These are phyloP conservation scores for Hirundo rustica DNA, from an alignment of 2,797 vertebrate genomes.

Conservation along the genomic window DNA sequence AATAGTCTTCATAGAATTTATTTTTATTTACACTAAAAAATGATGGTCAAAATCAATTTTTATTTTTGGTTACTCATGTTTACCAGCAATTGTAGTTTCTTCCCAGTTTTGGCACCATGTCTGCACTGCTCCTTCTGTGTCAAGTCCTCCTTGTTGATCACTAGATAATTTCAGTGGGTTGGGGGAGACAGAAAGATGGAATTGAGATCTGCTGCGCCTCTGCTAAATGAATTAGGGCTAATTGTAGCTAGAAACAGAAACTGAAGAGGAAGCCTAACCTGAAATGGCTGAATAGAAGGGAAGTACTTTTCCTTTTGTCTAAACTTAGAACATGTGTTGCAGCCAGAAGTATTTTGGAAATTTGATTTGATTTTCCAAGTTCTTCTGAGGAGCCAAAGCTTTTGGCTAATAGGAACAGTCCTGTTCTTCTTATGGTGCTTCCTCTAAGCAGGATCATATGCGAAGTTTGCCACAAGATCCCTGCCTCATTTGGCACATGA, in stretches of 20 bases:
- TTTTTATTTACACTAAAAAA: slow-evolving; percentile 35
- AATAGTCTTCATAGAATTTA: background rate
- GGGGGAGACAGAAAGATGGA: background rate
- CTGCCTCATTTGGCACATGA: background rate
- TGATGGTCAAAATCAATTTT: background rate
- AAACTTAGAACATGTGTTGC: background rate
- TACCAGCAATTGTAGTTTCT: background rate
- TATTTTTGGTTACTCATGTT: background rate
- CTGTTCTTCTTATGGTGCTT: background rate
- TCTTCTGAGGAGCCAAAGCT: background rate
- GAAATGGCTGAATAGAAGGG: background rate
- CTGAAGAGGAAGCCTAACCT: background rate
- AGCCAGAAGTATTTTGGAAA: background rate
- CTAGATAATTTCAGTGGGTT: background rate
- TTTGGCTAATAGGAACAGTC: background rate
- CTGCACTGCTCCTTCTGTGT: background rate
- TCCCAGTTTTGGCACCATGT: background rate
- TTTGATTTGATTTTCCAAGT: background rate
- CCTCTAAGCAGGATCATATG: background rate
- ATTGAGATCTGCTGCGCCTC: background rate
- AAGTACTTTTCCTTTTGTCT: background rate
- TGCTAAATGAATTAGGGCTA: background rate
- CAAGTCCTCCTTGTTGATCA: background rate
- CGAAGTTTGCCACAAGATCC: background rate
- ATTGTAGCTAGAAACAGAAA: background rate